Conservation (phyloP, 2,888 invertebrate genomes). For the Ectemnius continuus region DNA sequence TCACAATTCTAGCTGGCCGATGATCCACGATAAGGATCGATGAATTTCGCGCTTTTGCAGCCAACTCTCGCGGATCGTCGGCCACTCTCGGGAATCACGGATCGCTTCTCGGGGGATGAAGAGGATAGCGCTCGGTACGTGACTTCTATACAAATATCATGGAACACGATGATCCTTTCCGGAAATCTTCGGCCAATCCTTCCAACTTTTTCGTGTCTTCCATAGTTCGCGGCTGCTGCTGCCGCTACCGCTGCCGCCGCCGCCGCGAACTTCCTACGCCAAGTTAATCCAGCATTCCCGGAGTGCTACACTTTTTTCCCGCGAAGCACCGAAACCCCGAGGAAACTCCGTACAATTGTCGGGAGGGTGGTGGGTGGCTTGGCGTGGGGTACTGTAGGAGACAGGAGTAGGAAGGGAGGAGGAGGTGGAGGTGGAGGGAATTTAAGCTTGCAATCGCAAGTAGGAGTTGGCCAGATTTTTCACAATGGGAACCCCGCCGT, state of each 20-base stretch:
- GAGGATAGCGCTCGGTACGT: slow-evolving; percentile 12
- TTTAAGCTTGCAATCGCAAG: too few species aligned
- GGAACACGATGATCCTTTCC: slow-evolving; percentile 4
- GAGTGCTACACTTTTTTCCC: neutral
- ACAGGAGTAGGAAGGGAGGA: too few species aligned
- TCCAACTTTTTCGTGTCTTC: neutral
- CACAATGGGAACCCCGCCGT: too few species aligned
- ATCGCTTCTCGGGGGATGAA: slow-evolving; percentile 7
- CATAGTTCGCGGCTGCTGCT: neutral
- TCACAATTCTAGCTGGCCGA: neutral
- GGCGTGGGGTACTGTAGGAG: too few species aligned
- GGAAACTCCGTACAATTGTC: neutral
- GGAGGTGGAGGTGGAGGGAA: too few species aligned
- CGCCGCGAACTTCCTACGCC: neutral
- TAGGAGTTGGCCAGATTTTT: too few species aligned
- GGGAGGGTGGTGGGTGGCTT: too few species aligned
- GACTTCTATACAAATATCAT: slow-evolving; percentile 4
- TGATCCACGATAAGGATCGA: slow-evolving; percentile 7
- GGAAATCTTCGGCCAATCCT: slow-evolving; percentile 5
- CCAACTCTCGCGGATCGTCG: neutral
- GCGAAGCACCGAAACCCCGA: neutral
- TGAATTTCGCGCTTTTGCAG: neutral
- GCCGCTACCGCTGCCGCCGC: too few species aligned
- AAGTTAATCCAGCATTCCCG: neutral
- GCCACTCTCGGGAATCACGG: slow-evolving; percentile 10